Percentiles rank a stretch among this genome's conserved stretches.
These are phyloP conservation scores for Myrmophylax atrothorax DNA, from an alignment of 2,113 vertebrate species.

Conservation along the genomic window DNA sequence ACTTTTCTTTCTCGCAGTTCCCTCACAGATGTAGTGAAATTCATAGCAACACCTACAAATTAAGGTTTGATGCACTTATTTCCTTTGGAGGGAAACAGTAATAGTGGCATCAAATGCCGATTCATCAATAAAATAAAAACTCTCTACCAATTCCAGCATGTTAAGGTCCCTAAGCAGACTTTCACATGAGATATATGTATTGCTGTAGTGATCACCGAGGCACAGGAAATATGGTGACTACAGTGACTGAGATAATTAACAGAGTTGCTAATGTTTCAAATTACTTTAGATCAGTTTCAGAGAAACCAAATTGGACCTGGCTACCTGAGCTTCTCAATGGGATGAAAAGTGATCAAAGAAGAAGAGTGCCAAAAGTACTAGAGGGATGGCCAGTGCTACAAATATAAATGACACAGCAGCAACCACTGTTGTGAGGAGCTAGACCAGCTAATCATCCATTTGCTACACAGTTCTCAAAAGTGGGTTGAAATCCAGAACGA, in stretches of 20 bases:
- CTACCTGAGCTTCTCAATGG: background rate
- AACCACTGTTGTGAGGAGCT: background rate
- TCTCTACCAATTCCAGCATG: background rate
- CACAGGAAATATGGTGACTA: background rate
- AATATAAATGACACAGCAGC: background rate
- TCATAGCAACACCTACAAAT: background rate
- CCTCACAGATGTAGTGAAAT: background rate
- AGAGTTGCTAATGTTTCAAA: background rate
- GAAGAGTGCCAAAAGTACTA: background rate
- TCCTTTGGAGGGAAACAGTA: background rate
- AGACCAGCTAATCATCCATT: background rate
- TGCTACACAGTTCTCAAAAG: background rate
- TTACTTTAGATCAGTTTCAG: background rate
- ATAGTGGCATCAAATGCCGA: background rate
- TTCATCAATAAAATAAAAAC: background rate
- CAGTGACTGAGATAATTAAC: background rate
- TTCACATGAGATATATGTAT: background rate
- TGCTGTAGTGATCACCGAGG: background rate
- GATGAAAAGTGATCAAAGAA: background rate
- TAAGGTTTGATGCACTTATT: background rate
- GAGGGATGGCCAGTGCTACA: background rate
- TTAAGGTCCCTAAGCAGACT: background rate
- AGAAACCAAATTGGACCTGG: background rate
- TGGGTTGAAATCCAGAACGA: background rate
- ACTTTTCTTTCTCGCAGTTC: background rate